Evolutionary conservation across 2,113 vertebrate species (phyloP).

Genomic region (Notiomystis cincta): DNA sequence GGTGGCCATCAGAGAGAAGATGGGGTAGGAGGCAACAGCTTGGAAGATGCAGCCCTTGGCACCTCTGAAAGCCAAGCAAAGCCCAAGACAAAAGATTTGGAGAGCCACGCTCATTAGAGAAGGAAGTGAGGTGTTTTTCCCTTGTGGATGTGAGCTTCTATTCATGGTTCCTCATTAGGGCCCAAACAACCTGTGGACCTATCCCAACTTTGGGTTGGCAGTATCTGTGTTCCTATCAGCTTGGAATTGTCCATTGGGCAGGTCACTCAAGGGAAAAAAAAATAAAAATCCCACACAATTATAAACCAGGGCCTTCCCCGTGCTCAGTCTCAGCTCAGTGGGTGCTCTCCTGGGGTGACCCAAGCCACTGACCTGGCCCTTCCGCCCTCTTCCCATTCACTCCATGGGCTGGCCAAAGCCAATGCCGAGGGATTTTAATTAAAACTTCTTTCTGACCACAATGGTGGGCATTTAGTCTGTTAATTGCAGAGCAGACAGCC

Average conservation of each 20-base stretch:
- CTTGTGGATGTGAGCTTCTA: conserved; percentile 14
- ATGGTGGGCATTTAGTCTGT: background rate
- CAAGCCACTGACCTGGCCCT: background rate
- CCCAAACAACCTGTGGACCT: conserved; percentile 19
- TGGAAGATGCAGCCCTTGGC: background rate
- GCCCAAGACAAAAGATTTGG: background rate
- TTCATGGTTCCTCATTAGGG: conserved; percentile 69
- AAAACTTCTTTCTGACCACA: conserved; percentile 23
- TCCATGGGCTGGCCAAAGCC: background rate
- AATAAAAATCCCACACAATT: conserved; percentile 14
- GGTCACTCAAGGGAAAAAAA: conserved; percentile 14
- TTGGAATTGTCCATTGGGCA: background rate
- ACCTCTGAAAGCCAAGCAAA: conserved; percentile 6
- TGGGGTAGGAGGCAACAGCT: background rate
- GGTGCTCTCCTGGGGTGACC: background rate
- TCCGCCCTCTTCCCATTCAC: background rate
- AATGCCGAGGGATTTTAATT: conserved; percentile 44
- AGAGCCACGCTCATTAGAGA: background rate
- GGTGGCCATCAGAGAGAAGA: background rate
- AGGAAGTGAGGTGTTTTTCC: conserved; percentile 22
- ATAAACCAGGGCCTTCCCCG: conserved; percentile 31
- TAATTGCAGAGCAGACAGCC: conserved; percentile 54
- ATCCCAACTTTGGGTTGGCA: conserved; percentile 59
- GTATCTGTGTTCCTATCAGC: background rate
- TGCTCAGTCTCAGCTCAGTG: background rate